A percentile compares a stretch with the other conserved stretches of the same genome.
phyloP scores from a whole-genome alignment of 2,888 invertebrate genomes.

The Diloba caeruleocephala region DNA sequence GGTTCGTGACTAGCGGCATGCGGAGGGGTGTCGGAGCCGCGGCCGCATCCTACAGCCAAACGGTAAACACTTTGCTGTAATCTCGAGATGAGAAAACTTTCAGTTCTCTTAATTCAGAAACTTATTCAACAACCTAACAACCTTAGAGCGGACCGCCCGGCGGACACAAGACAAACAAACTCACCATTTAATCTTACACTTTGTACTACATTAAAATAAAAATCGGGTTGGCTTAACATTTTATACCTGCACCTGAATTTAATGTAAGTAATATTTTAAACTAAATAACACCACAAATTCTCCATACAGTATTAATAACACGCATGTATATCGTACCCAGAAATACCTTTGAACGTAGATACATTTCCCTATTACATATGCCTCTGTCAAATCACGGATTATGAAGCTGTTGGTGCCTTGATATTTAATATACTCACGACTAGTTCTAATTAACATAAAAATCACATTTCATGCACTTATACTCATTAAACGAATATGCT shows the following conservation, averaged over 20 bases:
- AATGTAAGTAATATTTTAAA: slow-evolving; percentile 11
- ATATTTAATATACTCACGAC: too few relatives aligned
- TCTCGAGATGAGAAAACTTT: slow-evolving; percentile 90
- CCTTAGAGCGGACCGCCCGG: slow-evolving; percentile 86
- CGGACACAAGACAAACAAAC: slow-evolving; percentile 87
- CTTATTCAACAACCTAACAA: slow-evolving; percentile 90
- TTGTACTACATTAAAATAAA: slow-evolving; percentile 73
- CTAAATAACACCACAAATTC: too few relatives aligned
- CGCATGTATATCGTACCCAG: neutral
- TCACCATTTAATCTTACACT: slow-evolving; percentile 83
- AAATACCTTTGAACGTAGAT: too few relatives aligned
- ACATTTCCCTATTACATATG: too few relatives aligned
- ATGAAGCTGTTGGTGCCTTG: too few relatives aligned
- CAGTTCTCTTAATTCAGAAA: slow-evolving; percentile 90
- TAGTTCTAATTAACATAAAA: too few relatives aligned
- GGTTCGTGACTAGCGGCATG: slow-evolving; percentile 34
- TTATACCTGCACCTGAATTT: neutral
- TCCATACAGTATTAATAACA: too few relatives aligned
- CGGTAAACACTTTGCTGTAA: slow-evolving; percentile 90
- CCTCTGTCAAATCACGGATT: too few relatives aligned
- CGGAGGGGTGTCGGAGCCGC: slow-evolving; percentile 66
- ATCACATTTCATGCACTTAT: too few relatives aligned
- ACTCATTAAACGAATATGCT: too few relatives aligned
- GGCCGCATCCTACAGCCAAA: slow-evolving; percentile 87
- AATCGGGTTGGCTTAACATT: slow-evolving; percentile 45